Evolutionary conservation across 2,888 invertebrate genomes (phyloP).

Genomic region (Drosophila testacea): DNA sequence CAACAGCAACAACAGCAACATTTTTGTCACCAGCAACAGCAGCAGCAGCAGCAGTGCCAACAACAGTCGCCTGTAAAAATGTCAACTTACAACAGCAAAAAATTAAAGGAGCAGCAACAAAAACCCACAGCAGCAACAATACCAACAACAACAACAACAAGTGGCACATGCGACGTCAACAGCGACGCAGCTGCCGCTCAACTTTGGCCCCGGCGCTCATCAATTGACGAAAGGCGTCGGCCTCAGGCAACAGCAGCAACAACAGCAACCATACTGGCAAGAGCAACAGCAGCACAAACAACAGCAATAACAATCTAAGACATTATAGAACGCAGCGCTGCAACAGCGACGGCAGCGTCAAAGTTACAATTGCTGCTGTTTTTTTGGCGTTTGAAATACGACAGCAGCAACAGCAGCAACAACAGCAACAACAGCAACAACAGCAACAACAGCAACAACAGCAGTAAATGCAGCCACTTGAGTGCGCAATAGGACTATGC

Average conservation of each 20-base stretch:
- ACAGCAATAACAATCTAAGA: slow-evolving; percentile 11
- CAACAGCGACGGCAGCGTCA: slow-evolving; percentile 31
- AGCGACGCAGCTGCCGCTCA: slow-evolving; percentile 42
- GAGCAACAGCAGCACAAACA: slow-evolving; percentile 4
- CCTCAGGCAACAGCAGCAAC: slow-evolving; percentile 38
- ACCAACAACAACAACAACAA: slow-evolving; percentile 28
- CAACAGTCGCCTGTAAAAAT: slow-evolving; percentile 44
- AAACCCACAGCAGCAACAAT: slow-evolving; percentile 4
- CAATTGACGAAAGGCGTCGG: slow-evolving; percentile 53
- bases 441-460: slow-evolving; percentile 29
- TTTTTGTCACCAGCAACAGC: slow-evolving; percentile 50
- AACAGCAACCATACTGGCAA: slow-evolving; percentile 14
- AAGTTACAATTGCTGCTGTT: slow-evolving; percentile 21
- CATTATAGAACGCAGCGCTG: slow-evolving; percentile 47
- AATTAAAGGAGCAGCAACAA: slow-evolving; percentile 19
- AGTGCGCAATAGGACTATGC: slow-evolving; percentile 55
- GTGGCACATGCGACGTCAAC: slow-evolving; percentile 30
- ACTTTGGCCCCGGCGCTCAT: slow-evolving; percentile 50
- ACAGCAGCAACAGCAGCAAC: slow-evolving; percentile 43
- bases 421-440: slow-evolving; percentile 26
- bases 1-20: slow-evolving; percentile 31
- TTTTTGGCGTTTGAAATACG: slow-evolving; percentile 60
- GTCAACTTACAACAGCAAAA: slow-evolving; percentile 43
- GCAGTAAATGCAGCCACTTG: slow-evolving; percentile 69
- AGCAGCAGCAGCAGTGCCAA: slow-evolving; percentile 27